Percentiles rank a stretch among this genome's conserved stretches.
phyloP scores from a whole-genome alignment of 1,140 invertebrate species.

The Gryllus bimaculatus region DNA sequence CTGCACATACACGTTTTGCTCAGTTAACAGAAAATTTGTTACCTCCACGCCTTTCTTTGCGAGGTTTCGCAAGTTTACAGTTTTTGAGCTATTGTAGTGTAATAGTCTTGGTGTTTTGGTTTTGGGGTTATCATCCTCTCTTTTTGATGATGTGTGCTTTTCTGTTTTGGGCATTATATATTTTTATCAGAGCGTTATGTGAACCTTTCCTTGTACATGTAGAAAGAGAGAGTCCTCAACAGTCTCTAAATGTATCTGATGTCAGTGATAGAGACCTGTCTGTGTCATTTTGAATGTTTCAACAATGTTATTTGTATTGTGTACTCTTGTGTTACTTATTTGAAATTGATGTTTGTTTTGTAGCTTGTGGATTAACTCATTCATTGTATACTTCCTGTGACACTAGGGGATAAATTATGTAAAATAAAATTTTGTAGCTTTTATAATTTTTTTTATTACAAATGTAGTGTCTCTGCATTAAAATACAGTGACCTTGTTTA shows the following conservation, averaged over 20 bases:
- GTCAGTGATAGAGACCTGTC: conserved; percentile 13
- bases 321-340: no score
- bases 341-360: no score
- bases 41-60: conserved; percentile 12
- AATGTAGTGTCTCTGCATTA: no score
- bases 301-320: no score
- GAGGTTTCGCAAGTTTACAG: conserved; percentile 7
- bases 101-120: background rate
- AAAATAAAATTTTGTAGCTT: background rate
- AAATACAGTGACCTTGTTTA: conserved; percentile 9
- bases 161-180: background rate
- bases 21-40: background rate
- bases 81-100: background rate
- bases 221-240: background rate
- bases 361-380: no score
- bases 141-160: background rate
- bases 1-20: no score
- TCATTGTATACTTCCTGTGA: no score
- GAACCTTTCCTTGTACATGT: background rate
- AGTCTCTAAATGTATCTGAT: background rate
- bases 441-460: no score
- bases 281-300: conserved; percentile 11
- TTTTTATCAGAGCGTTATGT: background rate
- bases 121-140: background rate
- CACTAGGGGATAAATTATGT: background rate